Percentiles rank a stretch among this genome's conserved stretches.
phyloP scores from a whole-genome alignment of 2,797 vertebrate species.

The Danio tinwini region DNA sequence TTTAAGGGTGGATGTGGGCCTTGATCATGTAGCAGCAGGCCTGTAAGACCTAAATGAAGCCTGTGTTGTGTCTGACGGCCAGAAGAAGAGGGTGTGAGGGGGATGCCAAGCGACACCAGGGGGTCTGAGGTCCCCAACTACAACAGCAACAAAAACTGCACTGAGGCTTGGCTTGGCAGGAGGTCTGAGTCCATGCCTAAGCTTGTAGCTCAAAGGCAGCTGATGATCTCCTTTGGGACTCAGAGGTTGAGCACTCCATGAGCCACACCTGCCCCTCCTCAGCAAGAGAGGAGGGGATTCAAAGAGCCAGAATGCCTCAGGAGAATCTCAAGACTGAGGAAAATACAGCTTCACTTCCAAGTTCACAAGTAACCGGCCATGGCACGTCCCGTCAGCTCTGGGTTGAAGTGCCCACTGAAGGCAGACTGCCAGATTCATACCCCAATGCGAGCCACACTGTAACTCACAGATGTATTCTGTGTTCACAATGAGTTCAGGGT shows the following conservation, averaged over 20 bases:
- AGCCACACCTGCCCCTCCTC: conserved; percentile 66
- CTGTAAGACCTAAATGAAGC: conserved; percentile 33
- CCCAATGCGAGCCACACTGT: conserved; percentile 65
- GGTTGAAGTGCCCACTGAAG: conserved; percentile 60
- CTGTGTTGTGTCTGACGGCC: conserved; percentile 32
- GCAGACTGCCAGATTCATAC: conserved; percentile 67
- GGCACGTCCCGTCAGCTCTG: conserved; percentile 37
- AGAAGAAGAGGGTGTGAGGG: conserved; percentile 9
- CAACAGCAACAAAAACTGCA: conserved; percentile 23
- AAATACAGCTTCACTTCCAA: conserved; percentile 65
- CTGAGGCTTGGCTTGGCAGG: conserved; percentile 53
- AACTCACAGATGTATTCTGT: conserved; percentile 71
- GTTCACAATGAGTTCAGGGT: conserved; percentile 72
- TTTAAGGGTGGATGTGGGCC: conserved; percentile 6
- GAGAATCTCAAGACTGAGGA: conserved; percentile 69
- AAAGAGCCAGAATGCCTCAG: conserved; percentile 60
- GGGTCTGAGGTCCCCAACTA: conserved; percentile 26
- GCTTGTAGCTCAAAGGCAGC: conserved; percentile 64
- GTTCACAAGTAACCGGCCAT: conserved; percentile 59
- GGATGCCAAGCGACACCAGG: conserved; percentile 35
- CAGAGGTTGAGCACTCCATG: conserved; percentile 51
- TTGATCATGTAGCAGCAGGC: conserved; percentile 41
- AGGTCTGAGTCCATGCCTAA: conserved; percentile 54
- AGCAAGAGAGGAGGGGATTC: conserved; percentile 42
- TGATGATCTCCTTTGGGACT: conserved; percentile 64